Percentiles rank a stretch among this genome's conserved stretches.
phyloP scores from a whole-genome alignment of 2,113 vertebrate species.

The Ammodramus savannarum region DNA sequence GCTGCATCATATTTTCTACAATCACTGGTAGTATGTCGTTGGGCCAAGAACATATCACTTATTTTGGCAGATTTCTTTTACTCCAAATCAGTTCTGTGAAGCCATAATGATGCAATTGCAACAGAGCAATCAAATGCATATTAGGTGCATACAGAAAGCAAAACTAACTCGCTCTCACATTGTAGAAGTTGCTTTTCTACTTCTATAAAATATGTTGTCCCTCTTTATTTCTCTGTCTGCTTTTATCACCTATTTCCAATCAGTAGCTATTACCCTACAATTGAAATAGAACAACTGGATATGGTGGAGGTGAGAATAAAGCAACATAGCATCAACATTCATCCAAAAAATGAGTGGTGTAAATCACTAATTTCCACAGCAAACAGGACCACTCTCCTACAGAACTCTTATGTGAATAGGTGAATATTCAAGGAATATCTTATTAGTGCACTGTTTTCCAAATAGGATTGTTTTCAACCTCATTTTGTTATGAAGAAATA shows the following conservation, averaged over 20 bases:
- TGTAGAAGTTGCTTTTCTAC: background rate
- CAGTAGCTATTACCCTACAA: background rate
- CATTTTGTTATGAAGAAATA: background rate
- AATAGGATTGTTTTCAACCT: background rate
- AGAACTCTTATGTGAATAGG: background rate
- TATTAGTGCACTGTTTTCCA: background rate
- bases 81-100: background rate
- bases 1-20: background rate
- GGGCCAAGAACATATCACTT: background rate
- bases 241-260: background rate
- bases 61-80: background rate
- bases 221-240: background rate
- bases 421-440: background rate
- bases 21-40: background rate
- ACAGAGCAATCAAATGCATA: background rate
- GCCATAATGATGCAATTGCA: background rate
- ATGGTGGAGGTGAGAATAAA: background rate
- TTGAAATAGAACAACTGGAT: background rate
- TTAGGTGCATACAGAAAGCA: background rate
- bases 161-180: background rate
- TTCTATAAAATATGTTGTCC: background rate
- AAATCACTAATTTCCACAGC: background rate
- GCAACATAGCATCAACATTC: background rate
- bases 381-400: background rate
- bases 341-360: background rate